Evolutionary conservation across 1,140 invertebrate species (phyloP), one percentile per base, ranked within the genome.

Genomic region (Lucilia sericata): DNA sequence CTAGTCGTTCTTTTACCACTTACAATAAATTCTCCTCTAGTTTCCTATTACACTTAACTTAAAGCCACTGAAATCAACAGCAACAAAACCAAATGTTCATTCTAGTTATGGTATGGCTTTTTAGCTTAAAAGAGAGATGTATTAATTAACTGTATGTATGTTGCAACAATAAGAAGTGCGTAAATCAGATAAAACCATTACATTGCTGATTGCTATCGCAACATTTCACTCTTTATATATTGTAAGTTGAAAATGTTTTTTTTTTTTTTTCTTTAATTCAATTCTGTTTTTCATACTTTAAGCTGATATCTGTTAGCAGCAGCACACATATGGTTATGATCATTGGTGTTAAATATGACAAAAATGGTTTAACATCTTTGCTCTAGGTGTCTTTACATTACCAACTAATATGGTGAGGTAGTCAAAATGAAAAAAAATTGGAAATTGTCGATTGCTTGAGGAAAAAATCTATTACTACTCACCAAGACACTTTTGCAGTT

Each of bases 121-220:
- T 60, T 70, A 70, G 65, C 65, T 9, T 19, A 78, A 19, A 80
- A 49, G 42, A 80, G 76, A 80, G 76, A 80, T 80, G 76, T 80
- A 80, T 80, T 80, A 80, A 80, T 80, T 80, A 80, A 80, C 76
- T 80, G 42, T 49, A 30, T 30, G 42, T 42, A 7, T 42, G 42
- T 80, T 80, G 76, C n/a, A 21, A 80, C 74, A 76, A 76, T 42
- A 36, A 42, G 74, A 34, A 80, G 76, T 80, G 76, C 76, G 76
- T 80, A 80, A 80, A 80, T 80, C 76, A 80, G 76, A 80, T 80
- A 80, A 80, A 21, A 80, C 47, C 47, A 49, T 25, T 19, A 49
- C 17, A 19, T 8, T 19, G 21, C 19, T 49, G 76, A 80, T 80
- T 21, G 76, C 42, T 80, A 80, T 80, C 76, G 42, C 65, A 70